A percentile compares a stretch with the other conserved stretches of the same genome.
These are phyloP conservation scores for Cyprinodon tularosa DNA, from an alignment of 2,113 vertebrate species.

Conservation along the genomic window DNA sequence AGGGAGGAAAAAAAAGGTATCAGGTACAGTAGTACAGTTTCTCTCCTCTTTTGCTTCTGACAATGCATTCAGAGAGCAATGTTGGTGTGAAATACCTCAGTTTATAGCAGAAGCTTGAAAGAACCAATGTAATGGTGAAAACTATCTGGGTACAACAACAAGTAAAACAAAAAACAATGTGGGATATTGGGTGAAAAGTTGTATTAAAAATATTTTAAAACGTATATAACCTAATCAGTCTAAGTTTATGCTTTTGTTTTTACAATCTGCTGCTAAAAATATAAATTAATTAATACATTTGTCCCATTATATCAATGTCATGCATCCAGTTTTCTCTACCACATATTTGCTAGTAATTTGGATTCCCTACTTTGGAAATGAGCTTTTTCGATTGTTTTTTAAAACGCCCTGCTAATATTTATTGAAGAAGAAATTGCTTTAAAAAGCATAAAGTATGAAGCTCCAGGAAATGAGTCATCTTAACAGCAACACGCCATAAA, in stretches of 20 bases:
- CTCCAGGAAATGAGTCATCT: neutral
- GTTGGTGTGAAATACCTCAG: slow-evolving; percentile 22
- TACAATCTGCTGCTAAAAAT: neutral
- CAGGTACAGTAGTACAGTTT: slow-evolving; percentile 26
- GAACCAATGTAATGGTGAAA: slow-evolving; percentile 14
- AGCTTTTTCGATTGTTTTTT: neutral
- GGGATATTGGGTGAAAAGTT: neutral
- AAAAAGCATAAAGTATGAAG: neutral
- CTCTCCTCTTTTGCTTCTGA: neutral
- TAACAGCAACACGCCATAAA: too few species aligned
- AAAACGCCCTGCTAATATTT: neutral
- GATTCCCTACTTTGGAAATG: neutral
- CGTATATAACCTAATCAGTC: neutral
- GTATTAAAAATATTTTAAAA: too few species aligned
- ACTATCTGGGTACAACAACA: neutral
- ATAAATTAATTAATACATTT: too few species aligned
- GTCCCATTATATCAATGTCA: too few species aligned
- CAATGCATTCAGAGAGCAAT: slow-evolving; percentile 13
- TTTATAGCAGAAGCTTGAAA: slow-evolving; percentile 15
- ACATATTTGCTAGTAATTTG: too few species aligned
- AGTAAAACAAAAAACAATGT: neutral
- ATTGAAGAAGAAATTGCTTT: neutral
- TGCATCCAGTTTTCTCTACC: neutral
- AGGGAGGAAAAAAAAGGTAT: neutral
- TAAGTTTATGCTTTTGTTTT: neutral